A percentile compares a stretch with the other conserved stretches of the same genome.
phyloP scores from a whole-genome alignment of 2,113 vertebrate genomes.

The Tragelaphus buxtoni region DNA sequence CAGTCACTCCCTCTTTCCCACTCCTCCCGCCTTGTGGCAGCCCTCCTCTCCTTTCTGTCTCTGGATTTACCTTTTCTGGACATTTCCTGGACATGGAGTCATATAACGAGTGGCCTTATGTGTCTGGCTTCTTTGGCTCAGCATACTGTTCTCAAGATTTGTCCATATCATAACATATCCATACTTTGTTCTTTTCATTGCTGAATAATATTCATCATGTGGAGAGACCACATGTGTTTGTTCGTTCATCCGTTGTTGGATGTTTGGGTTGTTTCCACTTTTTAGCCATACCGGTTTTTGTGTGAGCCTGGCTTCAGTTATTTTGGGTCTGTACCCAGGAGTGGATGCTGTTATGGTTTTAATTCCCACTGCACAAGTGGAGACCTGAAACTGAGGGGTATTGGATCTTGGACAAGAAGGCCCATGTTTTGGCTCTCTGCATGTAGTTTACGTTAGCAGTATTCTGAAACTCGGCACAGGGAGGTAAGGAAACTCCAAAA shows the following conservation, averaged over 20 bases:
- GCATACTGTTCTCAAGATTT: background rate
- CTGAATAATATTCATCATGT: background rate
- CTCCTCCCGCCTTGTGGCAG: no score
- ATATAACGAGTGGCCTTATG: background rate
- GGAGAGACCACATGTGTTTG: background rate
- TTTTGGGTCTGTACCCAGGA: background rate
- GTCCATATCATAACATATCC: background rate
- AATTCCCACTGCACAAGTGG: background rate
- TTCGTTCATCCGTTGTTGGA: background rate
- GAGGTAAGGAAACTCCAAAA: background rate
- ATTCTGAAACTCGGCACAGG: background rate
- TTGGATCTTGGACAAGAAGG: background rate
- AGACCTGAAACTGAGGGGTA: background rate
- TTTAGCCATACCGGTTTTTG: background rate
- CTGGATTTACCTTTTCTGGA: background rate
- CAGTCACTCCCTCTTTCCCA: background rate
- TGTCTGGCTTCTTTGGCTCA: background rate
- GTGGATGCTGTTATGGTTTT: background rate
- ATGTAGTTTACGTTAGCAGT: background rate
- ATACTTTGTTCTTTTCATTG: background rate
- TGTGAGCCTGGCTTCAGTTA: background rate
- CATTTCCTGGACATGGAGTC: background rate
- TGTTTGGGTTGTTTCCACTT: background rate
- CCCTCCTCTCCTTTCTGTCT: background rate
- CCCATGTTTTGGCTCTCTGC: background rate